Conservation (phyloP, 2,888 invertebrate species). For the Phymatocera aterrima region DNA sequence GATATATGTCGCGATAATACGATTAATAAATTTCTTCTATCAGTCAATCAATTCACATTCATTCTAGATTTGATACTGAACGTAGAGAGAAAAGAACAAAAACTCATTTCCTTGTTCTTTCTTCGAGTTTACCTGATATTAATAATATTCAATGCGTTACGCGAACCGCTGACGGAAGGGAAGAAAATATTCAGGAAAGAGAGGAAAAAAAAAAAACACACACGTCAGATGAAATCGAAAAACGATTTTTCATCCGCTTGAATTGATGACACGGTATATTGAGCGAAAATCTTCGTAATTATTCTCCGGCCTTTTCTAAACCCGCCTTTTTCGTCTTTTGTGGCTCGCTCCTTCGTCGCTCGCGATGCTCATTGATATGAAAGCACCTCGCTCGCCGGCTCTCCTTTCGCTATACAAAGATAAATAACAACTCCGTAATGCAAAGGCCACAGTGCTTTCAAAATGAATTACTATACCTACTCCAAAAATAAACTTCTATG, state of each 20-base stretch:
- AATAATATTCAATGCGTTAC: too few species aligned
- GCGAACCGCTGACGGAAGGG: too few species aligned
- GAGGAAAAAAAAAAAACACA: too few species aligned
- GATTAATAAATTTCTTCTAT: too few species aligned
- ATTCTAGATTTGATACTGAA: too few species aligned
- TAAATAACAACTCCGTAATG: slow-evolving; percentile 12
- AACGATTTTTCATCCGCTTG: slow-evolving; percentile 12
- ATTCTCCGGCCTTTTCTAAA: slow-evolving; percentile 40
- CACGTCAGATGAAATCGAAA: background rate
- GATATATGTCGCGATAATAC: too few species aligned
- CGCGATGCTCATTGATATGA: slow-evolving; percentile 21
- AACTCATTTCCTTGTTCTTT: too few species aligned
- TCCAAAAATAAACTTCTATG: slow-evolving; percentile 18
- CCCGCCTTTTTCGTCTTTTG: slow-evolving; percentile 31
- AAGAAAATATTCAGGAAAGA: too few species aligned
- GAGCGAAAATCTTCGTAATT: slow-evolving; percentile 29
- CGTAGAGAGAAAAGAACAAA: too few species aligned
- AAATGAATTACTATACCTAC: slow-evolving; percentile 37
- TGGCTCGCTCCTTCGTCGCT: background rate
- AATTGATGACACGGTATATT: slow-evolving; percentile 32
- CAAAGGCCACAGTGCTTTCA: background rate
- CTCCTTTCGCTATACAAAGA: slow-evolving; percentile 12
- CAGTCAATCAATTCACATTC: too few species aligned
- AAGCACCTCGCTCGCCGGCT: slow-evolving; percentile 11
- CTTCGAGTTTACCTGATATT: too few species aligned